Evolutionary conservation across 2,113 vertebrate genomes (phyloP), one percentile per base, ranked within the genome.

Genomic region (Spea bombifrons): DNA sequence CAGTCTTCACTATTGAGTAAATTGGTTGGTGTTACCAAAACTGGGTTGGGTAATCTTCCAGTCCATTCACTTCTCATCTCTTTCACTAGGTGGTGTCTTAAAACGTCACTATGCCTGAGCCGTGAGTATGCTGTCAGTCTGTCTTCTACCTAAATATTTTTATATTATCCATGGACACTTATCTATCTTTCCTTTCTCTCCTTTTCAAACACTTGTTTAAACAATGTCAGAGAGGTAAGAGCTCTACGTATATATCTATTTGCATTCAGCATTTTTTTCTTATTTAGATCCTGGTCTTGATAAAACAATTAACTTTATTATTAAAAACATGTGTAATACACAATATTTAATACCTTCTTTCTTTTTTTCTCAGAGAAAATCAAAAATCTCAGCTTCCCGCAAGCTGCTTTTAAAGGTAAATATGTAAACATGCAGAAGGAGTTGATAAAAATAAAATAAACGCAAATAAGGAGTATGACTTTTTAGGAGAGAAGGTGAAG

Each of bases 301-400:
- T 61, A 61, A 15, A 6, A 61, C 57, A 12, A 61, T 12, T 9
- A 12, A 1, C 0, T 15, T 61, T 4, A 2, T 61, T 61, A 15
- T 61, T 12, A 16, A 5, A 61, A 16, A 16, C 4, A 61, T 61
- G 9, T 5, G 13, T 61, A 61, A 12, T 61, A 3, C 6, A 47
- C 61, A 12, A 4, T 5, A 17, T 57, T 67, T 15, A 46, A 67
- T 13, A 8, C 30, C 8, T 47, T 48, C 49, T 68, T 46, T 7
- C 8, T 17, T 61, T 72, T 71, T 71, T 45, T 71, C 78, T 75
- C 47, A 95, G 93, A 93, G 92, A 82, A 94, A 98, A 89, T 87
- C 95, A 85, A 98, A 98, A 90, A 98, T 98, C 86, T 93, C 96
- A 15, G 96, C 96, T 52, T 98, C 96, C 8, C 94, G 96, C 82